Base-by-base conservation (phyloP, 1,140 invertebrate species). In the Andrena cerasifolii region DNA sequence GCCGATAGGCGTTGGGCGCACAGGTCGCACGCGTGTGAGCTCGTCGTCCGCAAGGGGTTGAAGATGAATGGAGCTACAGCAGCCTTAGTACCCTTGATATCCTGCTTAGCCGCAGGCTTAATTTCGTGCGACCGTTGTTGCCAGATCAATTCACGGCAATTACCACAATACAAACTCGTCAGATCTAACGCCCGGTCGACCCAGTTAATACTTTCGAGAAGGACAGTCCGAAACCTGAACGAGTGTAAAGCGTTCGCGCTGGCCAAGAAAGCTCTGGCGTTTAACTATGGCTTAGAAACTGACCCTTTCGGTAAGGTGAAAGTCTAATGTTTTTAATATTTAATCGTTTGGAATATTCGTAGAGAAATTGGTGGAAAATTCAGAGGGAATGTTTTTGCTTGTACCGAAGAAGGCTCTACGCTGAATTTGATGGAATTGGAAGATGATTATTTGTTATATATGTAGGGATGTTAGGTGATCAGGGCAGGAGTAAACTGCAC, bases 231-330 rank as follows among this genome's bases (percentile, higher is more conserved):
- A 4, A 87, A 62, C 43, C 18, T 95, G 1, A 83, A 86, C 47
- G 92, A 93, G 33, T 96, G 95, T 82, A 91, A 92, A 62, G 82
- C 92, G 63, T 93, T 95, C 78, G 94, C 94, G 3, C 81, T 91
- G 2, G 90, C 93, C 77, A 95, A 93, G 83, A 94, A 91, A 56
- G 95, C 93, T n/a, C 85, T 96, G 31, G 94, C 94, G 1, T 93
- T 95, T 33, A 95, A 95, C 90, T 95, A 93, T 79, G 93, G 93
- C 73, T 91, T 91, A 47, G 82, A 81, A 31, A 90, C 91, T 28
- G 65, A 68, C 43, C 18, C 24, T 63, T 73, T 76, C 43, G 86
- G 87, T 90, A 78, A 70, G 79, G 33, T 36, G 21, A 31, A 28
- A 62, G 24, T 61, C 33, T 2, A 12, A 56, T 51, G n/a, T n/a